Conservation (phyloP, 2,888 invertebrate species). For the Heliconius aoede region DNA sequence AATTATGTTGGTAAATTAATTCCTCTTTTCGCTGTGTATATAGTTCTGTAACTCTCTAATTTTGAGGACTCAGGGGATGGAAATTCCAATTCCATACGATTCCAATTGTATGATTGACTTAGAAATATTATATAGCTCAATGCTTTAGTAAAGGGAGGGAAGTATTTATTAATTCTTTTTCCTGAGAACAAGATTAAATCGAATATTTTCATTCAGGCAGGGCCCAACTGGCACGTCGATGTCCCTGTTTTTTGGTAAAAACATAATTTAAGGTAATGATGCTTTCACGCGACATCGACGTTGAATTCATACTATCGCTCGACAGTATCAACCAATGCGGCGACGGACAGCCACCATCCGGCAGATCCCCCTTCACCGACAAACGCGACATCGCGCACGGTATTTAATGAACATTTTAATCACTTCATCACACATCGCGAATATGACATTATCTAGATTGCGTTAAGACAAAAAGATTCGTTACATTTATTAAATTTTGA, state of each 20-base stretch:
- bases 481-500: not conserved
- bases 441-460: slow-evolving; percentile 9
- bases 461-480: not conserved
- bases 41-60: not conserved
- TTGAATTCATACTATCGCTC: not conserved
- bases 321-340: slow-evolving; percentile 12
- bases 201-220: not conserved
- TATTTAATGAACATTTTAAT: slow-evolving; percentile 10
- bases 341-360: slow-evolving; percentile 7
- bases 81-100: not conserved
- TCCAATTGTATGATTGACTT: not conserved
- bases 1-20: not conserved
- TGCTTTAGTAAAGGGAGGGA: not conserved
- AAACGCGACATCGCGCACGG: not conserved
- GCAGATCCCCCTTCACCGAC: not conserved
- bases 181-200: not conserved
- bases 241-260: not conserved
- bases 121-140: not conserved
- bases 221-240: not conserved
- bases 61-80: not conserved
- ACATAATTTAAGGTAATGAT: slow-evolving; percentile 8
- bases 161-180: not conserved
- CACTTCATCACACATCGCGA: slow-evolving; percentile 9
- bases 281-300: not conserved
- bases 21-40: not conserved